These are phyloP conservation scores for Cichlasoma orientale DNA, from an alignment of 2,797 vertebrate genomes.

Conservation along the genomic window DNA sequence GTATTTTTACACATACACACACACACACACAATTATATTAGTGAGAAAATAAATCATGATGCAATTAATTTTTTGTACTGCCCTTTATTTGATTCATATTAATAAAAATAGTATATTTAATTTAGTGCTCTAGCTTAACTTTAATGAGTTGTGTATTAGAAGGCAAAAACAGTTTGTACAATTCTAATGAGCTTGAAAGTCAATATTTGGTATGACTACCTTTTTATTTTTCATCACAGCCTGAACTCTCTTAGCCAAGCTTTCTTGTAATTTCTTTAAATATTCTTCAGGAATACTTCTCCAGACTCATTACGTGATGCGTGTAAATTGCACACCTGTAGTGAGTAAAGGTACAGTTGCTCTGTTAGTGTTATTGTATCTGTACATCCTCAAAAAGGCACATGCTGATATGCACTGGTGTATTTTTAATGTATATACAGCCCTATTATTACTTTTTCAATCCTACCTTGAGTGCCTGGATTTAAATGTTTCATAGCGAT, in stretches of 20 bases:
- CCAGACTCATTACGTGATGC: too few species aligned
- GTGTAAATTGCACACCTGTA: too few species aligned
- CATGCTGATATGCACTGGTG: neutral
- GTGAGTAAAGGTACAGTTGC: too few species aligned
- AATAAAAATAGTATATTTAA: neutral
- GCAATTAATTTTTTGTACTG: neutral
- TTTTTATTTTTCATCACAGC: neutral
- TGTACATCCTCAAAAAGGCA: too few species aligned
- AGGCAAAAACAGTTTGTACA: too few species aligned
- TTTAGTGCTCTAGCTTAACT: neutral
- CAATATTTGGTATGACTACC: neutral
- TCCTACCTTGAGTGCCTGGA: too few species aligned
- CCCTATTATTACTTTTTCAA: too few species aligned
- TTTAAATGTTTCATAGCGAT: neutral
- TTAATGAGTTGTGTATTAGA: neutral
- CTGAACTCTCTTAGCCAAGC: neutral
- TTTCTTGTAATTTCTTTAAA: too few species aligned
- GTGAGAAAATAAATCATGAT: slow-evolving; percentile 34
- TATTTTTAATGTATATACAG: neutral
- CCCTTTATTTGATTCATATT: neutral
- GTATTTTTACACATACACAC: slow-evolving; percentile 14
- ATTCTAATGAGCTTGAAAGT: neutral
- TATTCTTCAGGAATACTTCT: too few species aligned
- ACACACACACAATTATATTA: neutral
- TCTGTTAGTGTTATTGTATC: too few species aligned